Conservation (phyloP, 2,113 vertebrate genomes). For the Oophaga pumilio region DNA sequence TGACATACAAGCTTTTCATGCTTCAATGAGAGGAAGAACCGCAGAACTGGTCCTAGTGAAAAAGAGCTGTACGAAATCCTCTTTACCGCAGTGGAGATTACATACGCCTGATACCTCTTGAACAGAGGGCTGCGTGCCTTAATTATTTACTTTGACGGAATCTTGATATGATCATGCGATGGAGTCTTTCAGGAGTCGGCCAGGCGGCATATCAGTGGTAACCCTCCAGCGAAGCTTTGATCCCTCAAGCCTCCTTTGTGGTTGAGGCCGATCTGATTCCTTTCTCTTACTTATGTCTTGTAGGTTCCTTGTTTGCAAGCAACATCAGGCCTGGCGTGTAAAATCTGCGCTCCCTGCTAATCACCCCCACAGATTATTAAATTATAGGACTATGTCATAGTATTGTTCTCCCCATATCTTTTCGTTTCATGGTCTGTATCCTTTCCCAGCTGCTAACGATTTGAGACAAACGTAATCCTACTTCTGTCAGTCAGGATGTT, state of each 20-base stretch:
- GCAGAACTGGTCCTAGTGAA: not conserved
- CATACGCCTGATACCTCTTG: constrained; percentile 33
- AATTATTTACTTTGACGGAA: constrained; percentile 51
- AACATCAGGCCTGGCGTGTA: constrained; percentile 29
- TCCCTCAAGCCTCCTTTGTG: constrained; percentile 51
- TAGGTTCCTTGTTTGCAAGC: constrained; percentile 36
- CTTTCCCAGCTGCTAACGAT: not conserved
- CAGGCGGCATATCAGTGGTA: constrained; percentile 45
- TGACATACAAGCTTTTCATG: constrained; percentile 11
- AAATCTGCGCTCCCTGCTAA: constrained; percentile 38
- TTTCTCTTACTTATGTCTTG: constrained; percentile 22
- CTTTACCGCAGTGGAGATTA: constrained; percentile 30
- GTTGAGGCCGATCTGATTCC: constrained; percentile 39
- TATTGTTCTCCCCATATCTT: constrained; percentile 28
- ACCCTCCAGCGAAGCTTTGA: constrained; percentile 54
- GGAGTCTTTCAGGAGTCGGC: constrained; percentile 42
- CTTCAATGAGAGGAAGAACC: constrained; percentile 21
- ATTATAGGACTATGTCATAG: constrained; percentile 32
- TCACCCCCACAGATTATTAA: constrained; percentile 42
- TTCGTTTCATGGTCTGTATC: constrained; percentile 18
- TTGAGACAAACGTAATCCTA: constrained; percentile 1
- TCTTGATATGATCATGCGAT: constrained; percentile 43
- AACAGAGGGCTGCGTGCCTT: constrained; percentile 31
- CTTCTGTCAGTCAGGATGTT: not conserved
- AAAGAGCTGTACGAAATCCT: constrained; percentile 26